These are phyloP conservation scores for Capreolus pygargus DNA, from an alignment of 2,113 vertebrate species.

Conservation along the genomic window DNA sequence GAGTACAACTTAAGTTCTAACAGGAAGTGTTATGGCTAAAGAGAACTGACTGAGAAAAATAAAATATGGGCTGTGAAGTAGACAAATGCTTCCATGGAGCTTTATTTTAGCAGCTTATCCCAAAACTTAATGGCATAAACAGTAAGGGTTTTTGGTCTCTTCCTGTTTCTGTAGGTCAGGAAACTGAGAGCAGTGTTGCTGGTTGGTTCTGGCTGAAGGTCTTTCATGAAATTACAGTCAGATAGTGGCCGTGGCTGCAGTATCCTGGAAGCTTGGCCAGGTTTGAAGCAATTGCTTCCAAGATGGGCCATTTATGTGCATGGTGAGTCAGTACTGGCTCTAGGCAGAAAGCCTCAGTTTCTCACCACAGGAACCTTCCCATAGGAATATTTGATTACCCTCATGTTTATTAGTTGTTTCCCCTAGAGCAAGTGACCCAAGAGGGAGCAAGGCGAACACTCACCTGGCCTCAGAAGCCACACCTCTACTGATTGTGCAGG, in stretches of 20 bases:
- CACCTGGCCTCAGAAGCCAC: not conserved
- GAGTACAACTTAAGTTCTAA: not conserved
- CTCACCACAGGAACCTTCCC: not conserved
- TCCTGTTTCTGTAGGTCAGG: not conserved
- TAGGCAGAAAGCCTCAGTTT: not conserved
- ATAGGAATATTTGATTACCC: not conserved
- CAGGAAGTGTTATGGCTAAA: not conserved
- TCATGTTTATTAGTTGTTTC: not conserved
- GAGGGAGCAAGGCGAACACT: not conserved
- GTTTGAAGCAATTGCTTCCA: not conserved
- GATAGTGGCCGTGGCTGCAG: not conserved
- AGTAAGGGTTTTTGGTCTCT: not conserved
- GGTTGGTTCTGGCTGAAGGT: not conserved
- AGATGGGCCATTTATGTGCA: not conserved
- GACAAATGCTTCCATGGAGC: not conserved
- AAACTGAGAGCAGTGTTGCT: not conserved
- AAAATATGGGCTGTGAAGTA: not conserved
- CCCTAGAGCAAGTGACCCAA: not conserved
- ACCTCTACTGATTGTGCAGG: not conserved
- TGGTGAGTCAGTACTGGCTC: not conserved
- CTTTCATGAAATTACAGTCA: not conserved
- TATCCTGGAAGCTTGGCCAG: not conserved
- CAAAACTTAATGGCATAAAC: not conserved
- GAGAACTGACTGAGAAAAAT: not conserved
- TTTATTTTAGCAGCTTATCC: not conserved